phyloP scores from a whole-genome alignment of 2,888 invertebrate species.

The Colostygia pectinataria region DNA sequence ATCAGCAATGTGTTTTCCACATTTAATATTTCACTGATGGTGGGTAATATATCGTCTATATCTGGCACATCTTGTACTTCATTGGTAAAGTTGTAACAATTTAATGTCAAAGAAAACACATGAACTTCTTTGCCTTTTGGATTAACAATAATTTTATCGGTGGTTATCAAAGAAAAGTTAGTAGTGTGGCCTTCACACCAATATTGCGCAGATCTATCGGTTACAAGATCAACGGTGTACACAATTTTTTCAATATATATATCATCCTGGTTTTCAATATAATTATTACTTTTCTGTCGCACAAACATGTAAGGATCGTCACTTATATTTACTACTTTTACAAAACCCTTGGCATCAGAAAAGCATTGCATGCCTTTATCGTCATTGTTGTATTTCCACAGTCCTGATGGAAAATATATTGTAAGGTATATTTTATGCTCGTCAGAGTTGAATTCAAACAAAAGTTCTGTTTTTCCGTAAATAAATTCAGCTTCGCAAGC shows the following conservation, averaged over 20 bases:
- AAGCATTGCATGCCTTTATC: slow-evolving; percentile 83
- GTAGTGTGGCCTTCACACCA: slow-evolving; percentile 85
- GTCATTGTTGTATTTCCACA: slow-evolving; percentile 72
- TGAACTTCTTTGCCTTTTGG: slow-evolving; percentile 61
- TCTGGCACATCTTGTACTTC: slow-evolving; percentile 43
- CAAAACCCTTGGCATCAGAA: slow-evolving; percentile 82
- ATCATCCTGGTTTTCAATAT: slow-evolving; percentile 16
- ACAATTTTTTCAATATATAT: slow-evolving; percentile 61
- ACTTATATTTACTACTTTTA: slow-evolving; percentile 68
- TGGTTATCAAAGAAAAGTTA: slow-evolving; percentile 73
- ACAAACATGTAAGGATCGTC: slow-evolving; percentile 51
- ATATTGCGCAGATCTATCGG: slow-evolving; percentile 83
- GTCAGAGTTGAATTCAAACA: slow-evolving; percentile 57
- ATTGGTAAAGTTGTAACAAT: slow-evolving; percentile 41
- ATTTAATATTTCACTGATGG: slow-evolving; percentile 51
- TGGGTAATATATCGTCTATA: slow-evolving; percentile 40
- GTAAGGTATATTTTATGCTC: slow-evolving; percentile 69
- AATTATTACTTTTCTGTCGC: slow-evolving; percentile 20
- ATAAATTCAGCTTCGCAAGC: slow-evolving; percentile 63
- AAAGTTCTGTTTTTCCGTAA: slow-evolving; percentile 56
- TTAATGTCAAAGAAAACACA: slow-evolving; percentile 65
- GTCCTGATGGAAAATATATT: slow-evolving; percentile 80
- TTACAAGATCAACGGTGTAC: slow-evolving; percentile 77
- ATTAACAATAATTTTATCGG: slow-evolving; percentile 78
- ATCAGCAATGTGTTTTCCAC: slow-evolving; percentile 78